Evolutionary conservation across 2,113 vertebrate species (phyloP).

Genomic region (Narcine bancroftii): DNA sequence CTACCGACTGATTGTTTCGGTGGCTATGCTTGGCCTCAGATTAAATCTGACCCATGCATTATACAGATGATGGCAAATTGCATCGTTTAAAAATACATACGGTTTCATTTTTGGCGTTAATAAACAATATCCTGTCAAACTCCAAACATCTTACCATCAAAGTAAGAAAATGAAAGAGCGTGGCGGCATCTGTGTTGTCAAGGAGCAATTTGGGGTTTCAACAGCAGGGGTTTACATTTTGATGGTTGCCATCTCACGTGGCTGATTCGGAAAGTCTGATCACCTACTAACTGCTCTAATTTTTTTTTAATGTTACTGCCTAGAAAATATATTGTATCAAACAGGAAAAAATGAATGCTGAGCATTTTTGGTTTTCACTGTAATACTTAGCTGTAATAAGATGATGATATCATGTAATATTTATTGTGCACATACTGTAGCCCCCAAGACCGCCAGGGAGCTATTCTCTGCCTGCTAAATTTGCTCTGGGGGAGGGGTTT

Average conservation of each 20-base stretch:
- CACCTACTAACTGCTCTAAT: neutral
- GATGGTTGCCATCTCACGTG: neutral
- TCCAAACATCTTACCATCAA: conserved; percentile 43
- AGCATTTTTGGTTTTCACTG: neutral
- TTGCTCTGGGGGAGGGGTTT: too few species aligned
- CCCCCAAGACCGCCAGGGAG: neutral
- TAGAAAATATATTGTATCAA: neutral
- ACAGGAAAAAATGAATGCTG: neutral
- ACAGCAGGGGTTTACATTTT: conserved; percentile 34
- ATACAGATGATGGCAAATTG: neutral
- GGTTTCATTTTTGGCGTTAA: conserved; percentile 42
- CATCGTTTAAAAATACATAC: neutral
- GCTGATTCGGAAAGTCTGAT: neutral
- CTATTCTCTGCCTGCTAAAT: too few species aligned
- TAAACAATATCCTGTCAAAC: conserved; percentile 44
- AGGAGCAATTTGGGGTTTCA: conserved; percentile 42
- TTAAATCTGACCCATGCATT: conserved; percentile 41
- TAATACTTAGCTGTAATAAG: neutral
- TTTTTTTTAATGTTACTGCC: neutral
- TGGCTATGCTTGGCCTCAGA: conserved; percentile 35
- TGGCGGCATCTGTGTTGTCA: conserved; percentile 43
- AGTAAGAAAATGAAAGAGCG: conserved; percentile 42
- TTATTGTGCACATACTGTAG: neutral
- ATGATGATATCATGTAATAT: neutral
- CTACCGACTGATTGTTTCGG: neutral